Percentiles rank a stretch among this genome's conserved stretches.
These are phyloP conservation scores for Oryzias javanicus DNA, from an alignment of 2,113 vertebrate species.

Conservation along the genomic window DNA sequence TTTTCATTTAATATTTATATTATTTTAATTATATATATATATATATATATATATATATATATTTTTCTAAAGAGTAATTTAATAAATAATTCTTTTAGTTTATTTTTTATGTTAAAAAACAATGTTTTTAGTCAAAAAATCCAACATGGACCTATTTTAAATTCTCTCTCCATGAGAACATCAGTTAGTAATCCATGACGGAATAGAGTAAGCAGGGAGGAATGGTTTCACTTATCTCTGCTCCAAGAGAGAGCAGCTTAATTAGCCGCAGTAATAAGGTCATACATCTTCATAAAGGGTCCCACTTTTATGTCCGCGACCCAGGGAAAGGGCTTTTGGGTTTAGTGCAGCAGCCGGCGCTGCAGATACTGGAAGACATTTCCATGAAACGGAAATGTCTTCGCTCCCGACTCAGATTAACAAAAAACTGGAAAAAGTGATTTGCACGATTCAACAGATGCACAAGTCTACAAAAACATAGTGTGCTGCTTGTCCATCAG, in stretches of 20 bases:
- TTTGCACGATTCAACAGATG: constrained; percentile 12
- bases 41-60: too few relatives aligned
- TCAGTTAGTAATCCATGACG: constrained; percentile 33
- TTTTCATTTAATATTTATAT: background rate
- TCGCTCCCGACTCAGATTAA: constrained; percentile 9
- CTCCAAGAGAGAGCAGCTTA: constrained; percentile 34
- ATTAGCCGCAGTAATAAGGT: constrained; percentile 65
- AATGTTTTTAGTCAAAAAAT: constrained; percentile 14
- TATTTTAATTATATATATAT: too few relatives aligned
- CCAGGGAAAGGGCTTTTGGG: constrained; percentile 31
- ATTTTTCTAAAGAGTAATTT: too few relatives aligned
- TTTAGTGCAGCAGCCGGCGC: constrained; percentile 34
- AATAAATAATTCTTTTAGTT: too few relatives aligned
- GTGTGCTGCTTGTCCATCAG: constrained; percentile 2
- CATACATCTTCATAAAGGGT: constrained; percentile 64
- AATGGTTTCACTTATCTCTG: constrained; percentile 40
- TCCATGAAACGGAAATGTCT: constrained; percentile 23
- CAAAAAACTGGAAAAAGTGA: constrained; percentile 1
- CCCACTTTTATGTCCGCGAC: constrained; percentile 13
- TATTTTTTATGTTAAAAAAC: constrained; percentile 39
- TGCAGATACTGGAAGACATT: constrained; percentile 19
- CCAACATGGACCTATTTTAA: constrained; percentile 29
- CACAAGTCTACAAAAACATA: constrained; percentile 21
- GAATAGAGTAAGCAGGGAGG: constrained; percentile 15
- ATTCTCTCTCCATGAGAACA: constrained; percentile 21